These are phyloP conservation scores for Cardinalis cardinalis DNA, from an alignment of 2,113 vertebrate species.

Conservation along the genomic window DNA sequence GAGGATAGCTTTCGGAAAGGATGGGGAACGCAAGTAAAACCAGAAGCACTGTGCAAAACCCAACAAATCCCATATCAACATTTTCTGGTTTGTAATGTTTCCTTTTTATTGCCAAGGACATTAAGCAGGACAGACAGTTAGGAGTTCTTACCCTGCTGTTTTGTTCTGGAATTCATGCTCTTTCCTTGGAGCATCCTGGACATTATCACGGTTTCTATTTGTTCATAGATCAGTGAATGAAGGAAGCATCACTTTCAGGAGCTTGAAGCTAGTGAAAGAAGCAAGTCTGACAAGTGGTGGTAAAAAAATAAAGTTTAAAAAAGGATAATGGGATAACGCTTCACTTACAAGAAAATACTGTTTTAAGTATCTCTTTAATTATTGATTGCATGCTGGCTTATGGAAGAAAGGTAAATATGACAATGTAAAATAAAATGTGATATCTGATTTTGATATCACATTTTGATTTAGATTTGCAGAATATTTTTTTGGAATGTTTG, in stretches of 20 bases:
- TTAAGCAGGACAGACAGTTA: background rate
- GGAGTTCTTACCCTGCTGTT: background rate
- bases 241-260: background rate
- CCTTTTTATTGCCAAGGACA: background rate
- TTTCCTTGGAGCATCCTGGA: background rate
- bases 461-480: background rate
- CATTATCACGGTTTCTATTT: background rate
- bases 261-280: background rate
- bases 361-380: background rate
- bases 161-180: background rate
- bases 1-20: background rate
- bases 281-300: background rate
- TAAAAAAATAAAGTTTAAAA: background rate
- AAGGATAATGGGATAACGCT: fast-evolving
- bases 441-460: background rate
- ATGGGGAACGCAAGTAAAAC: fast-evolving
- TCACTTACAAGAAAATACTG: background rate
- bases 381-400: background rate
- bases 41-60: background rate
- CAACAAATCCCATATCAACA: background rate
- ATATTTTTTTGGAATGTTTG: background rate
- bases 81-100: background rate
- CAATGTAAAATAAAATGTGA: background rate
- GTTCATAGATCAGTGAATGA: background rate
- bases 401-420: background rate